Base-by-base conservation (phyloP, 2,888 invertebrate species). In the Tromatobia lineatoria region DNA sequence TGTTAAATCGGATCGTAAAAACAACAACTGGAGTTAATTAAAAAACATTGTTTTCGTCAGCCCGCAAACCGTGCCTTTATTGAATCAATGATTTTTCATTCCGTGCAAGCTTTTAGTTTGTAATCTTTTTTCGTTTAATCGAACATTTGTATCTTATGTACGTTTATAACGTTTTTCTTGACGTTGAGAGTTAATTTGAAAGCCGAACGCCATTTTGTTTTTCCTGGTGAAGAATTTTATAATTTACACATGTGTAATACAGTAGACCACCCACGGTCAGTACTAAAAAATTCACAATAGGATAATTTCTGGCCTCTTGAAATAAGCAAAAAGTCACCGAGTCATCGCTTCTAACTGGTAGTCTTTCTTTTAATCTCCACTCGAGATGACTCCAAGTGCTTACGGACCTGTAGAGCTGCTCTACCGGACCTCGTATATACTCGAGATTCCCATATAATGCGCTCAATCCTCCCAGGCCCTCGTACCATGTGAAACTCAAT, bases 321-420 rank as follows among this genome's bases (percentile, higher is more conserved):
- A 71, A 59, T 52, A 29, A 38, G 38, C 88, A 91, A 92, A 93
- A 92, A 91, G 89, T 90, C 88, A 91, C 91, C 88, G 85, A 92
- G 93, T 93, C 93, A 93, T 93, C 91, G 92, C 90, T 91, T 90
- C 91, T 93, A 93, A 93, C 93, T 93, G 92, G 92, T 93, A 91
- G 92, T 93, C 93, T 92, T 93, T 91, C 92, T 92, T 92, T 92
- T 92, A 93, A 93, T 92, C 91, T 88, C 91, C 92, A 92, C 92
- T 92, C 87, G 90, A 91, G 87, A 87, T 89, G 81, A 83, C 81
- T 83, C 75, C 74, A 74, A 85, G 87, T 64, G 74, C 57, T 70
- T 38, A 20, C 57, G 67, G 71, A 74, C 64, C 74, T 59, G 23
- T 50, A 23, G 61, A 54, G 42, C 25, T 25, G 52, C n/a, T 54